Conservation (phyloP, 2,797 vertebrate genomes). For the Enteromius viviparus region DNA sequence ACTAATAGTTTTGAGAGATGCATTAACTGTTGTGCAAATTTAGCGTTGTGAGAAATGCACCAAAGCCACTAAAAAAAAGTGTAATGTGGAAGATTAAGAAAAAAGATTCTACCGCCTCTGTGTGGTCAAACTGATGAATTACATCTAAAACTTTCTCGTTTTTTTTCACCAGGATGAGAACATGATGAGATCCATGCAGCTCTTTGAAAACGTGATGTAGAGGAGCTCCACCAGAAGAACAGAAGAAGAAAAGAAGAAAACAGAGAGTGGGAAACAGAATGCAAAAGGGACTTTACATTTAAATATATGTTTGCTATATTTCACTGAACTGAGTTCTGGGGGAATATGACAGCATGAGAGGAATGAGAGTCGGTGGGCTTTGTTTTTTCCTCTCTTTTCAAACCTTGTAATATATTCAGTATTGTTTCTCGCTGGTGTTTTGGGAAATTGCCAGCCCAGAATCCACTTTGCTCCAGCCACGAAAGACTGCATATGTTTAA, state of each 20-base stretch:
- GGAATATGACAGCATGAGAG: background rate
- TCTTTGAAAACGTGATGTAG: conserved; percentile 98
- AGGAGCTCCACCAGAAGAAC: background rate
- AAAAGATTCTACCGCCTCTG: conserved; percentile 37
- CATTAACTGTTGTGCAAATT: too few species aligned
- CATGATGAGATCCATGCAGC: conserved; percentile 97
- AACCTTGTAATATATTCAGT: conserved; percentile 19
- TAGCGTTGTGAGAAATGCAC: too few species aligned
- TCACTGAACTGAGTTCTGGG: conserved; percentile 16
- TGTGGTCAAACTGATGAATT: conserved; percentile 32
- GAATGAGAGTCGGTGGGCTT: background rate
- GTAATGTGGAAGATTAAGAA: background rate
- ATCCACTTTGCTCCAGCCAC: conserved; percentile 6
- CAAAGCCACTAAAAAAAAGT: too few species aligned
- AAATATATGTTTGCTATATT: conserved; percentile 7
- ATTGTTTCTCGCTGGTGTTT: conserved; percentile 17
- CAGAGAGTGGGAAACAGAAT: background rate
- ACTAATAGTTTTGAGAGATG: too few species aligned
- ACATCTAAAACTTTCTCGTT: conserved; percentile 27
- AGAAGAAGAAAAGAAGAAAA: conserved; percentile 49
- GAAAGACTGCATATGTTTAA: background rate
- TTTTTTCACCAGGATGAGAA: conserved; percentile 86
- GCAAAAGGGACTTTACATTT: conserved; percentile 15
- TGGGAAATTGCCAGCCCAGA: background rate
- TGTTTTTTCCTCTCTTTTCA: conserved; percentile 8